phyloP scores from a whole-genome alignment of 2,113 vertebrate species.

The Odontesthes bonariensis region DNA sequence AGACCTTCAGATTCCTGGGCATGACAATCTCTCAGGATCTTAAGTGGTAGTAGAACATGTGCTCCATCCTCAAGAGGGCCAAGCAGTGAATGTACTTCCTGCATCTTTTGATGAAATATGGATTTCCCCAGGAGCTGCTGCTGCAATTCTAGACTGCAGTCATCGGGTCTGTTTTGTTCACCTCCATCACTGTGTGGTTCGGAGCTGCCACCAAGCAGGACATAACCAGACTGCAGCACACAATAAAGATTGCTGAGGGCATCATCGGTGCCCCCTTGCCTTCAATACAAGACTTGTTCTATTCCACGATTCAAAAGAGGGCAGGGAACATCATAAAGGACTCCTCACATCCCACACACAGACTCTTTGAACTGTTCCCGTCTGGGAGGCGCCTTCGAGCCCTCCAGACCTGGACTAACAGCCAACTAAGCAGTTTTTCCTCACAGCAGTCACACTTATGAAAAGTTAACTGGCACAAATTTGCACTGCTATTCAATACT shows the following conservation, averaged over 20 bases:
- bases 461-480: too few species aligned
- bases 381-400: too few species aligned
- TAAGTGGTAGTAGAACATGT: neutral
- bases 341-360: too few species aligned
- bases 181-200: conserved; percentile 10
- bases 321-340: too few species aligned
- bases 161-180: neutral
- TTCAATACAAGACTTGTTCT: neutral
- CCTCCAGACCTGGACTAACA: too few species aligned
- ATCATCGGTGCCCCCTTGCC: neutral
- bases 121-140: neutral
- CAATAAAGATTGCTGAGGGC: neutral
- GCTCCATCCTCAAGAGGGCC: neutral
- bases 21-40: neutral
- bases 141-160: neutral
- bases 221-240: neutral
- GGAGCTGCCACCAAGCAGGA: neutral
- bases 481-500: too few species aligned
- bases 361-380: too few species aligned
- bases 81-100: neutral
- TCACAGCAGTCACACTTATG: too few species aligned
- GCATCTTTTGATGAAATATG: conserved; percentile 7
- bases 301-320: neutral
- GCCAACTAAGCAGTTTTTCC: too few species aligned
- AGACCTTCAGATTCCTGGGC: rapidly evolving